phyloP scores from a whole-genome alignment of 1,140 invertebrate species.

The Brachionus manjavacas region DNA sequence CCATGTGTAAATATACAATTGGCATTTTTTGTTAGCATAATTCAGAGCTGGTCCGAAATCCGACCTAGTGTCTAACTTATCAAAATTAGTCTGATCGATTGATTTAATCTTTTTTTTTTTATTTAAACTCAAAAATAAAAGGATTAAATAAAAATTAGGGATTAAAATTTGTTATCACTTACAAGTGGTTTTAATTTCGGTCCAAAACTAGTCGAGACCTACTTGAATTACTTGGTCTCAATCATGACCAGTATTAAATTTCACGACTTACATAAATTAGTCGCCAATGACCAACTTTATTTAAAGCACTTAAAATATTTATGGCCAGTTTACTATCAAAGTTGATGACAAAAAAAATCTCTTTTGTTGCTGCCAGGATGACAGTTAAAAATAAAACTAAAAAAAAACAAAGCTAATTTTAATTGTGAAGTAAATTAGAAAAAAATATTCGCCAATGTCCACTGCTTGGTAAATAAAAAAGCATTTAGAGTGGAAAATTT shows the following conservation, averaged over 20 bases:
- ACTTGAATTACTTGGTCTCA: constrained; percentile 11
- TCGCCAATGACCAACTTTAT: background rate
- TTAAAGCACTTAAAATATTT: background rate
- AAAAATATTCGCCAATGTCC: background rate
- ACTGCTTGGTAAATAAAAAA: background rate
- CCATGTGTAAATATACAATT: background rate
- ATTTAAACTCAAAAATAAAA: constrained; percentile 15
- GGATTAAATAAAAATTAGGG: constrained; percentile 27
- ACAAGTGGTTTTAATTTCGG: constrained; percentile 1
- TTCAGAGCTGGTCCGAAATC: background rate
- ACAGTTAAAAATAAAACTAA: too few species aligned
- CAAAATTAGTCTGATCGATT: background rate
- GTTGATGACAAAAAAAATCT: too few species aligned
- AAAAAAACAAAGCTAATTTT: too few species aligned
- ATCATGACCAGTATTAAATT: background rate
- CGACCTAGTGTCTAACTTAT: background rate
- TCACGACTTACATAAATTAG: background rate
- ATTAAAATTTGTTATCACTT: constrained; percentile 36
- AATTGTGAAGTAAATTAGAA: too few species aligned
- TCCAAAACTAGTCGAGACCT: constrained; percentile 14
- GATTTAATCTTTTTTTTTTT: constrained; percentile 21
- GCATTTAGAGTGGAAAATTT: background rate
- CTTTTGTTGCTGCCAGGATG: too few species aligned
- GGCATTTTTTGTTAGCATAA: background rate
- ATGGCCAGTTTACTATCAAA: too few species aligned